Percentiles rank a stretch among this genome's conserved stretches.
Conservation (phyloP, 2,888 invertebrate species). For the Cantharis rustica region DNA sequence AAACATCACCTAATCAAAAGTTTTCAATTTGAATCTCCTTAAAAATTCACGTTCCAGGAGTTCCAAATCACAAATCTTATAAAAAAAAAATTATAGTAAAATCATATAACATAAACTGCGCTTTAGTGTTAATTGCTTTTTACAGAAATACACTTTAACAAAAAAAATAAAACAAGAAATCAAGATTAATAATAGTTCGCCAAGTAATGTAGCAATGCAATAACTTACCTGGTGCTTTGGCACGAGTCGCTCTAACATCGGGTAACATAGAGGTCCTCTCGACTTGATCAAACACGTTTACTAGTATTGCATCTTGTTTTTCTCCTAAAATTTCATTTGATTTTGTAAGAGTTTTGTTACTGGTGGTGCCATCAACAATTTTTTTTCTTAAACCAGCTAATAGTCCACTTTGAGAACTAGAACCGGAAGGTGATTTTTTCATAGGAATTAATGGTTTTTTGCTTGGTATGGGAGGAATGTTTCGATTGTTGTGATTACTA, state of each 20-base stretch:
- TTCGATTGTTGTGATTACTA: slow-evolving; percentile 42
- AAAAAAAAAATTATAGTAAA: too few species aligned
- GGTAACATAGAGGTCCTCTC: slow-evolving; percentile 68
- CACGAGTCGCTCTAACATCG: slow-evolving; percentile 70
- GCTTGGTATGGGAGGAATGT: slow-evolving; percentile 59
- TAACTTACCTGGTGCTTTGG: slow-evolving; percentile 64
- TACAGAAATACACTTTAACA: too few species aligned
- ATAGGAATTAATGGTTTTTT: slow-evolving; percentile 70
- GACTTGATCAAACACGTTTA: slow-evolving; percentile 67
- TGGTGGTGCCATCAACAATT: slow-evolving; percentile 56
- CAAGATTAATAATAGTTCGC: background rate
- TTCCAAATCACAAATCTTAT: too few species aligned
- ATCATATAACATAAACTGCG: too few species aligned
- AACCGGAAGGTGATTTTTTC: slow-evolving; percentile 70
- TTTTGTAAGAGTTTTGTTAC: slow-evolving; percentile 53
- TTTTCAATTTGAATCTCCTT: too few species aligned
- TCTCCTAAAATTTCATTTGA: slow-evolving; percentile 40
- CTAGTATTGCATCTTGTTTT: slow-evolving; percentile 36
- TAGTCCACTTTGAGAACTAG: slow-evolving; percentile 39
- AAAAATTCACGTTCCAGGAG: too few species aligned
- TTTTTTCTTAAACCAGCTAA: slow-evolving; percentile 61
- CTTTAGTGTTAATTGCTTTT: too few species aligned
- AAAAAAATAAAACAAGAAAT: too few species aligned
- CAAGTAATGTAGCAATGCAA: background rate
- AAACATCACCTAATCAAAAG: too few species aligned